These are phyloP conservation scores for Cylas formicarius DNA, from an alignment of 1,140 invertebrate genomes.

Conservation along the genomic window DNA sequence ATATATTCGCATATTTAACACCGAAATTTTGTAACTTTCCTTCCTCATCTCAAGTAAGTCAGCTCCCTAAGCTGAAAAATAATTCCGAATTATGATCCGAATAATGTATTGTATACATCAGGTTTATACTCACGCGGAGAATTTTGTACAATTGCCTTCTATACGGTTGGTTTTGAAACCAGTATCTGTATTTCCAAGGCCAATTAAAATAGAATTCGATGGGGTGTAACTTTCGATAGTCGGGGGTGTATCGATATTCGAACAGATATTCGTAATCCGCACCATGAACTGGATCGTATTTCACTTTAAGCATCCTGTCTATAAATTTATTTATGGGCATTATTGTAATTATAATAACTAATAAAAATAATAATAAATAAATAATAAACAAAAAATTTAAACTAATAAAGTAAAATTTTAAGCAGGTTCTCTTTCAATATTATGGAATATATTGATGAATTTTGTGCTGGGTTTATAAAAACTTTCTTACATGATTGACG, in stretches of 20 bases:
- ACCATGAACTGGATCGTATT: conserved; percentile 27
- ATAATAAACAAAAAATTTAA: too few species aligned
- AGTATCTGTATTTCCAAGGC: conserved; percentile 26
- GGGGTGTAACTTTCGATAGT: conserved; percentile 20
- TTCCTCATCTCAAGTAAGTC: conserved; percentile 12
- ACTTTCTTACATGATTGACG: too few species aligned
- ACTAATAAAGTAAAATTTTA: too few species aligned
- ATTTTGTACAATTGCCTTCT: conserved; percentile 22
- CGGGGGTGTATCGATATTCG: conserved; percentile 19
- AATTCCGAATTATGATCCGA: too few species aligned
- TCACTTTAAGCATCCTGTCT: conserved; percentile 25
- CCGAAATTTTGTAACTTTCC: background rate
- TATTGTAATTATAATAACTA: too few species aligned
- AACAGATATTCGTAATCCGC: conserved; percentile 16
- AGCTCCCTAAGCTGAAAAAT: conserved; percentile 22
- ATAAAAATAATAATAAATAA: too few species aligned
- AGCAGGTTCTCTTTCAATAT: too few species aligned
- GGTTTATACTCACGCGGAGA: conserved; percentile 24
- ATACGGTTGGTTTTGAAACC: conserved; percentile 22
- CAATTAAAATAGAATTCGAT: conserved; percentile 28
- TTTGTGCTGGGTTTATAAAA: too few species aligned
- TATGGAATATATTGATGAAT: too few species aligned
- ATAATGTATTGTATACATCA: too few species aligned
- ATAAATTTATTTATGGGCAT: too few species aligned
- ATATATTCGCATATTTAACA: conserved; percentile 1